Evolutionary conservation across 2,113 vertebrate genomes (phyloP), one percentile per base, ranked within the genome.

Genomic region (Clarias gariepinus): DNA sequence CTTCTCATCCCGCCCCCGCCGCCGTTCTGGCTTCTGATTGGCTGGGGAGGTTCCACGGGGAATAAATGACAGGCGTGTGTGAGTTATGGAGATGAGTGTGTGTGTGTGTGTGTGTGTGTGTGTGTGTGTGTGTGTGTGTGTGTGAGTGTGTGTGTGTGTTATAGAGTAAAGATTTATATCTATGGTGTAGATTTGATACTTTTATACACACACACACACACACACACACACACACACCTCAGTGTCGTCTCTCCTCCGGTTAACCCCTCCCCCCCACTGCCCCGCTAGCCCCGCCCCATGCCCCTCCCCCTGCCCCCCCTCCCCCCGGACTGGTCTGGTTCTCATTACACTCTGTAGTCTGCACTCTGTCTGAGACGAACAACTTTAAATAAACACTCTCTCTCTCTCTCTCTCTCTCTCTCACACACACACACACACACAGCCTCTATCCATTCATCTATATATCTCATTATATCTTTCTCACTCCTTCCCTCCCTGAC

Each of bases 331-430:
- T 92, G 93, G 93, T 96, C 95, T 95, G 95, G 91, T 95, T 96
- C 94, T 94, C 92, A 95, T 96, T 96, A 96, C 94, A 91, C 92
- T 91, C 93, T 93, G 93, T 88, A 93, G 94, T 94, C 93, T 94
- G 94, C 94, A 92, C 93, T 93, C 93, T 94, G 95, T 95, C 94
- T 94, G 92, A 95, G 93, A 94, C 90, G 86, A 94, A 93, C 92
- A 95, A 93, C 92, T 93, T 93, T 94, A 94, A 94, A 95, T 94
- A 95, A 94, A 95, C 94, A 94, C 82, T 23, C 82, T 25, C 68
- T 73, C 87, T 57, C 91, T 85, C 88, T 78, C 81, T 33, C 15
- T 64, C 80, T 83, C 47, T 64, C 79, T 36, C 58, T 68, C 36
- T 55, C 71, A 66, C 28, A 60, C 36, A 57, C 58, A 47, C 41